These are phyloP conservation scores for Emydura subglobosa DNA, from an alignment of 2,113 vertebrate species.

Conservation along the genomic window DNA sequence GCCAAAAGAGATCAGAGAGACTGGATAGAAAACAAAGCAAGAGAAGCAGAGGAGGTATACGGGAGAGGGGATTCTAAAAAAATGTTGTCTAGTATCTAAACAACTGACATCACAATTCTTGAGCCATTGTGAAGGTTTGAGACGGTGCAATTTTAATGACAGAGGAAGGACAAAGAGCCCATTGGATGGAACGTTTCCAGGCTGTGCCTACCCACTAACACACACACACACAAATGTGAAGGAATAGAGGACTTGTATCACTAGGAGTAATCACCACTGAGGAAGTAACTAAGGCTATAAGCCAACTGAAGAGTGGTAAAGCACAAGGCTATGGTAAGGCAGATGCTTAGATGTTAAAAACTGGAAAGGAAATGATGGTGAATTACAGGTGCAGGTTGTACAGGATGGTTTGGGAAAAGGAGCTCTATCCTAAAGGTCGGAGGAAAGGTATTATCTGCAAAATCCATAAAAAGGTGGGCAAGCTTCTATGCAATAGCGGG, in stretches of 20 bases:
- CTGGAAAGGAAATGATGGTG: background rate
- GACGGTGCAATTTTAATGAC: background rate
- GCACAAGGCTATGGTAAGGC: background rate
- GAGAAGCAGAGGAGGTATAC: background rate
- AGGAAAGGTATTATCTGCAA: no score
- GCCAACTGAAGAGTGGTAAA: background rate
- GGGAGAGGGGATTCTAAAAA: background rate
- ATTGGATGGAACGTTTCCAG: background rate
- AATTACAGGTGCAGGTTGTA: background rate
- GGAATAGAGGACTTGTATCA: background rate
- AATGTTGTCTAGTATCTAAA: background rate
- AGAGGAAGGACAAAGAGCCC: background rate
- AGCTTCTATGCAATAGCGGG: background rate
- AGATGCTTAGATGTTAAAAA: background rate
- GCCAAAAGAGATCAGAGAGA: background rate
- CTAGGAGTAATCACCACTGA: background rate
- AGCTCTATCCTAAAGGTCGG: no score
- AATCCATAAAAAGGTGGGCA: background rate
- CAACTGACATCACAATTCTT: background rate
- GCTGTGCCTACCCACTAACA: background rate
- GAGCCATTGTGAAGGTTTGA: background rate
- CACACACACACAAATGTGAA: background rate
- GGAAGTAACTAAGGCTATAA: background rate
- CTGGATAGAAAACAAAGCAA: background rate
- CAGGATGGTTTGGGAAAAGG: background rate